A percentile compares a stretch with the other conserved stretches of the same genome.
Evolutionary conservation across 37 sponge, comb jelly and placozoan species (phyloP).

Genomic region (Cladorhizidae sp.): DNA sequence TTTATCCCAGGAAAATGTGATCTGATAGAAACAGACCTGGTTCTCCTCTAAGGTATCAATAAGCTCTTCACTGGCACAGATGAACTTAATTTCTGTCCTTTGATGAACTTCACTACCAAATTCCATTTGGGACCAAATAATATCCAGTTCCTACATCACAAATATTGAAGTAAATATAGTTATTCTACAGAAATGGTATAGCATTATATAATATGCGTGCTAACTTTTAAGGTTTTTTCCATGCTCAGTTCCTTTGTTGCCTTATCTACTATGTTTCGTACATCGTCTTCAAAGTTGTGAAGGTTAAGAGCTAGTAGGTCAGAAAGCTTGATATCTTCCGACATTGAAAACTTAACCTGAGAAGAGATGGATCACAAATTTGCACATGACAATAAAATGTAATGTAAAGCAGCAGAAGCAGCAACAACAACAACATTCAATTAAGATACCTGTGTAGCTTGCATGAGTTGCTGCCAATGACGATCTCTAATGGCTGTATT

Average conservation of each 20-base stretch:
- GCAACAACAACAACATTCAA: not conserved
- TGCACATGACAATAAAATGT: not conserved
- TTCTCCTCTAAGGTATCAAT: conserved; percentile 99
- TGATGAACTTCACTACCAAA: conserved; percentile 92
- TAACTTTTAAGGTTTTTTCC: conserved; percentile 93
- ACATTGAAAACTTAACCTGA: conserved; percentile 97
- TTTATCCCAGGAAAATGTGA: too few species aligned
- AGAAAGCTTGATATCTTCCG: conserved; percentile 88
- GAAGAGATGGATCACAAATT: not conserved
- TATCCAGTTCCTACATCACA: conserved; percentile 78
- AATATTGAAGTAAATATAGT: not conserved
- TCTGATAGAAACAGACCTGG: conserved; percentile 59
- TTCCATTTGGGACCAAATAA: conserved; percentile 97
- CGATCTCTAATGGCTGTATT: conserved; percentile 97
- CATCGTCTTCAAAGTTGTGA: conserved; percentile 99
- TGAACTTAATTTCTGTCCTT: conserved; percentile 75
- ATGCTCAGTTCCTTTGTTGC: conserved; percentile 98
- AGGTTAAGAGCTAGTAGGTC: conserved; percentile 96
- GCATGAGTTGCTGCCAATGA: conserved; percentile 99
- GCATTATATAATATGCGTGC: too few species aligned
- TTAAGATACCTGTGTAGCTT: conserved; percentile 85
- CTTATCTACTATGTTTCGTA: conserved; percentile 96
- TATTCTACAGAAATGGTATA: too few species aligned
- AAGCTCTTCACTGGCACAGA: conserved; percentile 90
- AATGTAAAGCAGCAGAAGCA: not conserved